Evolutionary conservation across 2,797 vertebrate species (phyloP).

Genomic region (Diglossa cyanea): DNA sequence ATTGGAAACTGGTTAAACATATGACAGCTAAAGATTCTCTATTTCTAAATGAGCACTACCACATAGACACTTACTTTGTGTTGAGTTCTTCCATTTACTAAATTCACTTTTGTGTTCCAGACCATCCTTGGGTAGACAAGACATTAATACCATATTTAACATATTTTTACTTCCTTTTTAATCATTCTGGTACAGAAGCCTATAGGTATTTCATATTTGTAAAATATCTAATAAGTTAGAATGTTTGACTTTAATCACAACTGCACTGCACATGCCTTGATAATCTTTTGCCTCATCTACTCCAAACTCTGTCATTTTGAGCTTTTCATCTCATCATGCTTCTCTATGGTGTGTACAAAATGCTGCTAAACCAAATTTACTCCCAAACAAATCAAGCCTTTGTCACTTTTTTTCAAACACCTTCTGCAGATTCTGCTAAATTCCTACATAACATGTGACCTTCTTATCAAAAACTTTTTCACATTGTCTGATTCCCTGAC

Average conservation of each 20-base stretch:
- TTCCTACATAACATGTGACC: neutral
- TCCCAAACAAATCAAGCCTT: neutral
- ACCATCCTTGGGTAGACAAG: neutral
- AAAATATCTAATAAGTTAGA: neutral
- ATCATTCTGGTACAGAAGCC: neutral
- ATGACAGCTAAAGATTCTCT: neutral
- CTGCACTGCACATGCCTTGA: neutral
- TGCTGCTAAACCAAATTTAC: neutral
- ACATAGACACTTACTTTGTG: neutral
- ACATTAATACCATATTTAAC: neutral
- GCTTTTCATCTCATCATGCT: neutral
- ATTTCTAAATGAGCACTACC: neutral
- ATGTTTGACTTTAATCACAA: neutral
- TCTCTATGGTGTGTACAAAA: neutral
- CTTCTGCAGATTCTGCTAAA: neutral
- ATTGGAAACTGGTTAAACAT: neutral
- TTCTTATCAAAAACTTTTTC: neutral
- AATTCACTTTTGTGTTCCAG: neutral
- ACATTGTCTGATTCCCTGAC: neutral
- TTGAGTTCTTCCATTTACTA: neutral
- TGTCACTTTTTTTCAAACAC: neutral
- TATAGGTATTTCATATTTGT: neutral
- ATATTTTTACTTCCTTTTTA: neutral
- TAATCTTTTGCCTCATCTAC: neutral
- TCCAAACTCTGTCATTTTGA: neutral